A percentile compares a stretch with the other conserved stretches of the same genome.
Evolutionary conservation across 2,797 vertebrate genomes (phyloP).

Genomic region (Gymnodraco acuticeps): DNA sequence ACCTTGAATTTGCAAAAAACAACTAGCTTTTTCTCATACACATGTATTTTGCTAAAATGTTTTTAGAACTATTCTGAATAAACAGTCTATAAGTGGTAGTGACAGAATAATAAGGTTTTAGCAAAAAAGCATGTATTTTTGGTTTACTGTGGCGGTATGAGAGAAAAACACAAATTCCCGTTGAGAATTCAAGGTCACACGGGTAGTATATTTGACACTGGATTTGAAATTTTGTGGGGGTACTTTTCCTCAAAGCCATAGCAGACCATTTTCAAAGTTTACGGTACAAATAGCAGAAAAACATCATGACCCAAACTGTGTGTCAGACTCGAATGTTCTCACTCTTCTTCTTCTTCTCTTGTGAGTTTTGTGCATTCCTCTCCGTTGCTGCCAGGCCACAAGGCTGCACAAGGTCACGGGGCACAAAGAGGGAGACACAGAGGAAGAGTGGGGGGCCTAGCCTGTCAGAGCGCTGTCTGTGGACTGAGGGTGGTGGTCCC

Average conservation of each 20-base stretch:
- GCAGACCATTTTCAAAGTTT: slow-evolving; percentile 7
- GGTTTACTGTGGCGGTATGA: too few relatives aligned
- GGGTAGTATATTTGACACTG: too few relatives aligned
- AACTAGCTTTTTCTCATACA: too few relatives aligned
- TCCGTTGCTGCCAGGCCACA: slow-evolving; percentile 59
- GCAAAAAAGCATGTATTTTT: too few relatives aligned
- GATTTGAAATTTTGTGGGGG: not conserved
- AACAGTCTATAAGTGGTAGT: too few relatives aligned
- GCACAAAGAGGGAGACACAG: slow-evolving; percentile 61
- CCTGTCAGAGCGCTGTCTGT: slow-evolving; percentile 36
- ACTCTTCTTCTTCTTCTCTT: slow-evolving; percentile 21
- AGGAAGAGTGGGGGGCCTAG: slow-evolving; percentile 39
- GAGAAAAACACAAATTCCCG: too few relatives aligned
- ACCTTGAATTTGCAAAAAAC: too few relatives aligned
- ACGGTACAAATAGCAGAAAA: slow-evolving; percentile 37
- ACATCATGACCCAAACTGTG: slow-evolving; percentile 28
- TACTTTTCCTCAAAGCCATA: not conserved
- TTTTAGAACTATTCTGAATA: too few relatives aligned
- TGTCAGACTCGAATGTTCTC: slow-evolving; percentile 47
- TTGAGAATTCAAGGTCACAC: too few relatives aligned
- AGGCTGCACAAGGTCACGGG: slow-evolving; percentile 59
- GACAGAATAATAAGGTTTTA: not conserved
- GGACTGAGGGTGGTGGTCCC: slow-evolving; percentile 33
- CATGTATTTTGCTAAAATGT: too few relatives aligned
- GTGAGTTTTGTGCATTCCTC: slow-evolving; percentile 70